Evolutionary conservation across 2,113 vertebrate species (phyloP).

Genomic region (Solenodon paradoxus): DNA sequence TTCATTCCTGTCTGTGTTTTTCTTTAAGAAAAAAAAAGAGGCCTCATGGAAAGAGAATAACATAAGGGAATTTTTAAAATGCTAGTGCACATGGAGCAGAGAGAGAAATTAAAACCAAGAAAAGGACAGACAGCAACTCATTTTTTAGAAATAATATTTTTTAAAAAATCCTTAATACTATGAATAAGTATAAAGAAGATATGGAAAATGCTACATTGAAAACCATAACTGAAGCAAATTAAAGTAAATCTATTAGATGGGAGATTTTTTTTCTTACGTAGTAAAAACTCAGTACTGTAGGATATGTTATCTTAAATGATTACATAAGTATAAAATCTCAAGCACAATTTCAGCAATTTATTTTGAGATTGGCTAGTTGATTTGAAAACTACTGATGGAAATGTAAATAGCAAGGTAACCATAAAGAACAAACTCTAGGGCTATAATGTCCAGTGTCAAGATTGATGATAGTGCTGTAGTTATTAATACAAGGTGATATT

Average conservation of each 20-base stretch:
- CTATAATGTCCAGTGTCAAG: background rate
- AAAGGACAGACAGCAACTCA: background rate
- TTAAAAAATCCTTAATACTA: background rate
- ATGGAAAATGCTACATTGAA: background rate
- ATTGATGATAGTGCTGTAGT: background rate
- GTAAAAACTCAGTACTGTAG: background rate
- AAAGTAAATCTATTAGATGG: background rate
- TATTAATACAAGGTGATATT: background rate
- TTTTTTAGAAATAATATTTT: background rate
- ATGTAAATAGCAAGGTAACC: background rate
- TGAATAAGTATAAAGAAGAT: background rate
- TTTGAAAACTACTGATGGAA: background rate
- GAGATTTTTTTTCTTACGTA: background rate
- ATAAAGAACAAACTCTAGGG: background rate
- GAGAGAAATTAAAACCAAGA: background rate
- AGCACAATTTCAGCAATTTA: background rate
- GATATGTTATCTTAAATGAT: background rate
- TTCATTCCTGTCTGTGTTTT: too few relatives aligned
- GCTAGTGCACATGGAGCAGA: background rate
- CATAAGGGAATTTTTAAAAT: background rate
- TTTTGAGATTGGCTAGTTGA: background rate
- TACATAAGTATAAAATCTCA: background rate
- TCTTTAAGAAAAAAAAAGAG: too few relatives aligned
- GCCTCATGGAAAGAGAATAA: background rate
- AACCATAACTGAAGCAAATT: background rate